These are phyloP conservation scores for Protobothrops mucrosquamatus DNA, from an alignment of 2,113 vertebrate species.

Conservation along the genomic window DNA sequence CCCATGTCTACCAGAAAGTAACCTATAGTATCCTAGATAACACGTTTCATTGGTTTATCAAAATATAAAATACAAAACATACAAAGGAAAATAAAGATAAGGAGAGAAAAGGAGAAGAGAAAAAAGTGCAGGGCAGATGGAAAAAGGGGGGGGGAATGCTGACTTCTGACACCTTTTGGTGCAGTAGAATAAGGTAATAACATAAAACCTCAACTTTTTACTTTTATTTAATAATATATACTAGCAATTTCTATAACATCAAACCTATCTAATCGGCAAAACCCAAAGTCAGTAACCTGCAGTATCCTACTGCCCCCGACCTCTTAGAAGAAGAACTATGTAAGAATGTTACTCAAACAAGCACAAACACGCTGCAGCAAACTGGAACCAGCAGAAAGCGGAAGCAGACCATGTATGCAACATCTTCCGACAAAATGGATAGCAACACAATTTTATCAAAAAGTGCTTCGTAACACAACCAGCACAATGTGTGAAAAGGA, in stretches of 20 bases:
- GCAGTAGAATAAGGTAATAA: no score
- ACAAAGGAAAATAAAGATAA: no score
- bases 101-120: not conserved
- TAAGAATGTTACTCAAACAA: not conserved
- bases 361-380: not conserved
- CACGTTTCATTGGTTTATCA: no score
- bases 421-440: not conserved
- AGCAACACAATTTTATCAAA: not conserved
- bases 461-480: not conserved
- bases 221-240: no score
- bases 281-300: not conserved
- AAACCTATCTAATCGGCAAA: no score
- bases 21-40: not conserved
- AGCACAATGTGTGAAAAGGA: not conserved
- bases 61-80: no score
- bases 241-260: no score
- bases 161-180: no score
- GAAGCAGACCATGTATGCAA: not conserved
- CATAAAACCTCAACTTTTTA: no score
- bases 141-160: not conserved
- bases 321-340: not conserved
- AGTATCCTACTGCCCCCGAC: not conserved
- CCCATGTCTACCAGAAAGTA: not conserved
- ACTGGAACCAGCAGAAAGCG: not conserved
- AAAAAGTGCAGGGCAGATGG: no score